phyloP scores from a whole-genome alignment of 2,113 vertebrate species.

The Electrona antarctica region DNA sequence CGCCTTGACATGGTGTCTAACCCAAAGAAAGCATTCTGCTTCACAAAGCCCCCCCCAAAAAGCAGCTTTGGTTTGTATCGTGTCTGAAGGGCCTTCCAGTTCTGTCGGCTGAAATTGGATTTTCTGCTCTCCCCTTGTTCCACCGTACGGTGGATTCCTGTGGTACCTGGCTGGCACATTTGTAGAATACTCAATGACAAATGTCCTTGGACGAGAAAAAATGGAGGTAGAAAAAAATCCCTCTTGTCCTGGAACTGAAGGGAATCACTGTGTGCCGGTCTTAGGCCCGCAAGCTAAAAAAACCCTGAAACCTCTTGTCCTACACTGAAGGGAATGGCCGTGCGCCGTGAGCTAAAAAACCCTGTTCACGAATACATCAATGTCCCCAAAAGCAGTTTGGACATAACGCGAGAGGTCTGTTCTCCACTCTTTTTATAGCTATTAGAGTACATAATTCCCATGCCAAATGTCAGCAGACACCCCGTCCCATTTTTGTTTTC shows the following conservation, averaged over 20 bases:
- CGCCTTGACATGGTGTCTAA: background rate
- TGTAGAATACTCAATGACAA: conserved; percentile 62
- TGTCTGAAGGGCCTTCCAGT: conserved; percentile 8
- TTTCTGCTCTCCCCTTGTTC: conserved; percentile 42
- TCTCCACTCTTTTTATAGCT: conserved; percentile 66
- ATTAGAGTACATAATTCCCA: conserved; percentile 71
- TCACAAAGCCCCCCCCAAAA: conserved; percentile 34
- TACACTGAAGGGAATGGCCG: background rate
- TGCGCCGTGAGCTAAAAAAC: conserved; percentile 47
- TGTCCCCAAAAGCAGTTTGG: conserved; percentile 53
- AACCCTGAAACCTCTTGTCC: background rate
- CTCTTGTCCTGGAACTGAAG: conserved; percentile 50
- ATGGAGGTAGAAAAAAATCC: conserved; percentile 61
- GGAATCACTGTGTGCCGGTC: conserved; percentile 7
- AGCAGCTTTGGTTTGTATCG: conserved; percentile 13
- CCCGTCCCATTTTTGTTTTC: conserved; percentile 62
- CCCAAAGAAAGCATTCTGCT: background rate
- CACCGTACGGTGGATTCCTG: conserved; percentile 11
- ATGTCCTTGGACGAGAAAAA: conserved; percentile 65
- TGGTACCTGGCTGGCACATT: conserved; percentile 48
- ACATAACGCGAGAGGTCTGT: conserved; percentile 50
- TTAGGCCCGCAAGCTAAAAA: conserved; percentile 19
- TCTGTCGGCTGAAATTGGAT: conserved; percentile 20
- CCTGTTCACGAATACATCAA: conserved; percentile 55
- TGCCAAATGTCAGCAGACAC: conserved; percentile 62